Evolutionary conservation across 2,113 vertebrate species (phyloP).

Genomic region (Malurus alboscapulatus): DNA sequence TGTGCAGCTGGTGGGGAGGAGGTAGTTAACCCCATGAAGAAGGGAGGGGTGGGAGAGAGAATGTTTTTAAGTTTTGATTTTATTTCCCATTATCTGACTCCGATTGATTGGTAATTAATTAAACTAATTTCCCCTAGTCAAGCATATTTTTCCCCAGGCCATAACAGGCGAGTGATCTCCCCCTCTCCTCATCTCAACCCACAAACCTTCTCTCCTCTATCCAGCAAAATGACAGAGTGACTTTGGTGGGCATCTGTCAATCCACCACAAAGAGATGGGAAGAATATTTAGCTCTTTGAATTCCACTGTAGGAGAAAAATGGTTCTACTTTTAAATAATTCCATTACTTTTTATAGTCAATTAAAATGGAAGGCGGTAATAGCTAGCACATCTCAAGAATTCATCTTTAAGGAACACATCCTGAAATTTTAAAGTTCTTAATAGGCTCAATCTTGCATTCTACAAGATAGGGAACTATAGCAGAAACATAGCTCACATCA

Average conservation of each 20-base stretch:
- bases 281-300: not conserved
- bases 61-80: not conserved
- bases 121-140: not conserved
- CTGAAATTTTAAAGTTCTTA: not conserved
- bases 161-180: not conserved
- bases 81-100: not conserved
- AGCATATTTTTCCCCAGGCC: not conserved
- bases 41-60: accelerated
- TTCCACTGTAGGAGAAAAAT: not conserved
- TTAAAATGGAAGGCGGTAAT: not conserved
- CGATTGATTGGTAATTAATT: not conserved
- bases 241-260: not conserved
- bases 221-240: not conserved
- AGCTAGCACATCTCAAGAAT: not conserved
- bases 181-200: accelerated
- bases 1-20: not conserved
- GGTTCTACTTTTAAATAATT: not conserved
- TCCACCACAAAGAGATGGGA: not conserved
- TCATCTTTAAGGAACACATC: not conserved
- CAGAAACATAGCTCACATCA: not conserved
- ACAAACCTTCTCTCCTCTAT: not conserved
- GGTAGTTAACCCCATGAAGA: not conserved
- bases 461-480: not conserved
- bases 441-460: not conserved
- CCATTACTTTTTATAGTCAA: not conserved